Evolutionary conservation across 2,797 vertebrate genomes (phyloP).

Genomic region (Percopsis omiscomaycus): DNA sequence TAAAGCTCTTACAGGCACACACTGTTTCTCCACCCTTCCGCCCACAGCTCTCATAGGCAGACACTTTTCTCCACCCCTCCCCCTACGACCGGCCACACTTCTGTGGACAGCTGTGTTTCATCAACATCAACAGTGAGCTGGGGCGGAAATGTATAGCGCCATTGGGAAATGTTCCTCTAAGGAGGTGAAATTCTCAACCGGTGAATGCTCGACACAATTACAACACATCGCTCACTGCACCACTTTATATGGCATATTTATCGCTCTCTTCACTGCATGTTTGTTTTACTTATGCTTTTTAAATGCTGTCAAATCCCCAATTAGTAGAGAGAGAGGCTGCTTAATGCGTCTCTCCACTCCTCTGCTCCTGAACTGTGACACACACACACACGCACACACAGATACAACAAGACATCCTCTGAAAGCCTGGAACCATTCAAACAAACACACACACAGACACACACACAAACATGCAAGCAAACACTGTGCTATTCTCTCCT

Average conservation of each 20-base stretch:
- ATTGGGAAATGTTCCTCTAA: too few species aligned
- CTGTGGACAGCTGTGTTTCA: too few species aligned
- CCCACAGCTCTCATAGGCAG: neutral
- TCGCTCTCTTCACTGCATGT: neutral
- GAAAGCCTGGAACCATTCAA: neutral
- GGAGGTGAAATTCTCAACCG: too few species aligned
- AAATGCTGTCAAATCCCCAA: conserved; percentile 73
- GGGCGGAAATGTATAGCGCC: too few species aligned
- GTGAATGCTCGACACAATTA: too few species aligned
- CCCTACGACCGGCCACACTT: too few species aligned
- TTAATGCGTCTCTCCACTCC: conserved; percentile 65
- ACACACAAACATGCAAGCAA: neutral
- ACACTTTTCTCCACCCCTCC: too few species aligned
- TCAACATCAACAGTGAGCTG: too few species aligned
- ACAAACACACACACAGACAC: conserved; percentile 1
- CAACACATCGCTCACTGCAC: too few species aligned
- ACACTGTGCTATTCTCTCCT: too few species aligned
- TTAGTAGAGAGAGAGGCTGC: conserved; percentile 64
- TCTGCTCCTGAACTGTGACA: conserved; percentile 53
- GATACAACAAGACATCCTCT: neutral
- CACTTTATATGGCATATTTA: too few species aligned
- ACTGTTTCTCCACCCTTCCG: conserved; percentile 1
- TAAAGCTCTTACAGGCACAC: neutral
- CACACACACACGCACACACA: conserved; percentile 14
- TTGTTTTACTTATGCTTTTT: conserved; percentile 47